Evolutionary conservation across 2,113 vertebrate genomes (phyloP).

Genomic region (Pelecanoides urinatrix): DNA sequence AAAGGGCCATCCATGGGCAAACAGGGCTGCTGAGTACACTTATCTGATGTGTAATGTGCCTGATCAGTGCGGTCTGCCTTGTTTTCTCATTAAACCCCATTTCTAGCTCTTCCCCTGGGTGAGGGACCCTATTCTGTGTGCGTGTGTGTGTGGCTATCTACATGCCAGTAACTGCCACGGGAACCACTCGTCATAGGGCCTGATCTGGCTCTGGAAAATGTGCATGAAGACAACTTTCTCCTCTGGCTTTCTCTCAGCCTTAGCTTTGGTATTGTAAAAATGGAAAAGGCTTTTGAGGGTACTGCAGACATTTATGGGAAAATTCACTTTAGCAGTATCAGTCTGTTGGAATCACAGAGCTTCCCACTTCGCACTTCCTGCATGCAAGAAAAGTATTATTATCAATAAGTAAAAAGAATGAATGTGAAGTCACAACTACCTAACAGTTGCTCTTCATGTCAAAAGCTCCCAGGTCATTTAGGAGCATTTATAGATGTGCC

Average conservation of each 20-base stretch:
- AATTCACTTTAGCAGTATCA: background rate
- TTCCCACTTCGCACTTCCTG: background rate
- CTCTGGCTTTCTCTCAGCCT: background rate
- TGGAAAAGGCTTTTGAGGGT: background rate
- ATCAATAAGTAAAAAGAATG: background rate
- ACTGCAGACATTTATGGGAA: background rate
- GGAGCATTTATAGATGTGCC: background rate
- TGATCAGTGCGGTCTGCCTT: background rate
- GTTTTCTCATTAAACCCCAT: background rate
- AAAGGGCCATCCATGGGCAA: background rate
- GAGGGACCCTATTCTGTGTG: background rate
- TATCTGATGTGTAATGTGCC: background rate
- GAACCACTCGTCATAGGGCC: background rate
- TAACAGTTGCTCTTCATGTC: background rate
- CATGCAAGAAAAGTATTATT: background rate
- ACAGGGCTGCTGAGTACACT: accelerated
- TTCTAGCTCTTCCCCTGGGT: background rate
- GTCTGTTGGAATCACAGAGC: background rate
- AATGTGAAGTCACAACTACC: background rate
- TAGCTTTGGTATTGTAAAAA: background rate
- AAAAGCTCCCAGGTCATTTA: background rate
- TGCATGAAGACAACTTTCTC: background rate
- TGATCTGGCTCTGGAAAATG: background rate
- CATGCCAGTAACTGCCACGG: background rate
- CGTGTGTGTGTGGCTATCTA: background rate